Conservation (phyloP, 2,888 invertebrate species). For the Pammene fasciana region DNA sequence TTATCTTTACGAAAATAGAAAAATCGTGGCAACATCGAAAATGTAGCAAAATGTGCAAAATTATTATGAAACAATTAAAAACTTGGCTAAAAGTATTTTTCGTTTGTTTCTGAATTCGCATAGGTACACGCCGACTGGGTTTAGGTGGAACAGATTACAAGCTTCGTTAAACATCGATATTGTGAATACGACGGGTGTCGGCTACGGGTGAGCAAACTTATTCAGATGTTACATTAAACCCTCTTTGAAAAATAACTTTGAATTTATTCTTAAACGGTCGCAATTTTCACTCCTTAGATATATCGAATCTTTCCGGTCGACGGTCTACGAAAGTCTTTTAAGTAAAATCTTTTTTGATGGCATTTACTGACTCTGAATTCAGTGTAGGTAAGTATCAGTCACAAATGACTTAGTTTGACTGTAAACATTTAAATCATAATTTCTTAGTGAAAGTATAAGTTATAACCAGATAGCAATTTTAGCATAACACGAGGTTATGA, state of each 20-base stretch:
- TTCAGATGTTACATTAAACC: slow-evolving; percentile 1
- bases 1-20: too few relatives aligned
- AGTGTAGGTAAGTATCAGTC: background rate
- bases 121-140: slow-evolving; percentile 3
- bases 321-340: slow-evolving; percentile 1
- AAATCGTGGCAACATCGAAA: too few relatives aligned
- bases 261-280: slow-evolving; percentile 3
- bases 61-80: background rate
- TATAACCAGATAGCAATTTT: too few relatives aligned
- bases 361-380: background rate
- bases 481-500: background rate
- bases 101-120: background rate
- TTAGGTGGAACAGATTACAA: slow-evolving; percentile 17
- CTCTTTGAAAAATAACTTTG: slow-evolving; percentile 8
- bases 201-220: background rate
- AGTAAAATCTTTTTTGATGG: background rate
- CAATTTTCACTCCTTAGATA: slow-evolving; percentile 5
- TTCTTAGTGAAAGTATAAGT: too few relatives aligned
- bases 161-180: slow-evolving; percentile 20
- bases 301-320: slow-evolving; percentile 6
- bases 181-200: slow-evolving; percentile 11
- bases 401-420: too few relatives aligned
- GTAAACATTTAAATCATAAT: too few relatives aligned
- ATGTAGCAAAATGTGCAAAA: too few relatives aligned
- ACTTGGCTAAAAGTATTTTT: background rate